Evolutionary conservation across 2,113 vertebrate genomes (phyloP).

Genomic region (Silurus glanis): DNA sequence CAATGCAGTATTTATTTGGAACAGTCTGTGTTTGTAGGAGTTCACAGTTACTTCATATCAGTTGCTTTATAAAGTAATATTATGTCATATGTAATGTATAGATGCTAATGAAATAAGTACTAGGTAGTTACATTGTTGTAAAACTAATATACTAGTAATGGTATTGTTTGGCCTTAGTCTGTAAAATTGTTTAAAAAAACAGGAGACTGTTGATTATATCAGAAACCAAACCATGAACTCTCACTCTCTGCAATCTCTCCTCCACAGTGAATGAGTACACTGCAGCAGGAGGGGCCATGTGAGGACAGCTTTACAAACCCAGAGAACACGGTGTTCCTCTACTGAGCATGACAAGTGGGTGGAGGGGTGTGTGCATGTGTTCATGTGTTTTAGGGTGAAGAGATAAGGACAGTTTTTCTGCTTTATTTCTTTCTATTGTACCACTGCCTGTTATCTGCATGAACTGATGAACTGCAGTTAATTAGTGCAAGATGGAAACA

Average conservation of each 20-base stretch:
- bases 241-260: constrained; percentile 47
- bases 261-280: constrained; percentile 50
- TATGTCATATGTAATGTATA: not conserved
- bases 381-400: constrained; percentile 1
- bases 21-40: not conserved
- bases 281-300: constrained; percentile 54
- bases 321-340: constrained; percentile 55
- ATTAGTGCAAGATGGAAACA: constrained; percentile 9
- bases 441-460: constrained; percentile 50
- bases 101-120: not conserved
- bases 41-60: not conserved
- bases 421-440: constrained; percentile 60
- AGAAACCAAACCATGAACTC: constrained; percentile 21
- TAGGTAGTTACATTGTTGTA: not conserved
- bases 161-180: constrained; percentile 8
- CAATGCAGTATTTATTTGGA: not conserved
- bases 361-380: constrained; percentile 36
- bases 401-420: constrained; percentile 37
- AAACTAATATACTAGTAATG: not conserved
- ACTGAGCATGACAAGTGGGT: constrained; percentile 43
- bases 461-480: constrained; percentile 14
- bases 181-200: constrained; percentile 16
- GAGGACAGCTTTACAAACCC: constrained; percentile 55
- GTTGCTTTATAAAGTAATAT: not conserved
- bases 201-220: constrained; percentile 36